phyloP scores from a whole-genome alignment of 2,888 invertebrate species.

The Zaprionus lineosus region DNA sequence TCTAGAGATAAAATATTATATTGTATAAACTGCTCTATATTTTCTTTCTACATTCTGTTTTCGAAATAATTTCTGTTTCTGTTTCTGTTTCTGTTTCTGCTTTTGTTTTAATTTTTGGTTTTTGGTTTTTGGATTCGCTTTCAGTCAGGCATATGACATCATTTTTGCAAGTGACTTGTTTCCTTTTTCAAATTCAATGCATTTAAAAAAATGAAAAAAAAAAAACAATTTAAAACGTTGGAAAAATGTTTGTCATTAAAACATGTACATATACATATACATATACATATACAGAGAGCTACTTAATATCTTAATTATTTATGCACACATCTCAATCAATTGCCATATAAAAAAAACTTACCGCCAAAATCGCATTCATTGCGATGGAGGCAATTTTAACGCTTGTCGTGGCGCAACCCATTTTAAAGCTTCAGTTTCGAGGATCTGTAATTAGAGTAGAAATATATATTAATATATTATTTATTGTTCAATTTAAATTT shows the following conservation, averaged over 20 bases:
- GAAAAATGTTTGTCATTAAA: constrained; percentile 22
- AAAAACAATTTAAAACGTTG: constrained; percentile 7
- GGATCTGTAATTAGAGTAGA: too few relatives aligned
- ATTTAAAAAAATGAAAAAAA: constrained; percentile 20
- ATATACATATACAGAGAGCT: not conserved
- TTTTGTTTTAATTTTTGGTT: not conserved
- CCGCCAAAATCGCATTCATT: constrained; percentile 78
- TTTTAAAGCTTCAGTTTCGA: too few relatives aligned
- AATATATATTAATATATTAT: too few relatives aligned
- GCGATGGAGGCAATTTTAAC: constrained; percentile 74
- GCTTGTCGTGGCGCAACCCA: constrained; percentile 78
- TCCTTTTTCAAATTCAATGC: constrained; percentile 29
- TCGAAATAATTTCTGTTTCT: constrained; percentile 8
- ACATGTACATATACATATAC: not conserved
- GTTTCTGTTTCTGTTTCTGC: too few relatives aligned
- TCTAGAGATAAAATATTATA: constrained; percentile 8
- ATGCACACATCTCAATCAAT: constrained; percentile 7
- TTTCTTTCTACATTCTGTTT: constrained; percentile 10
- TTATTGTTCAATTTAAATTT: not conserved
- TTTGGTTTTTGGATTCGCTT: constrained; percentile 15
- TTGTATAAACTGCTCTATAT: constrained; percentile 5
- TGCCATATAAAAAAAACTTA: constrained; percentile 54
- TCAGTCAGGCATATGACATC: constrained; percentile 39
- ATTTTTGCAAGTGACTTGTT: constrained; percentile 38
- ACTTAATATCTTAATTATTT: constrained; percentile 12